These are phyloP conservation scores for Pipistrellus nathusii DNA, from an alignment of 2,797 vertebrate genomes.

Conservation along the genomic window DNA sequence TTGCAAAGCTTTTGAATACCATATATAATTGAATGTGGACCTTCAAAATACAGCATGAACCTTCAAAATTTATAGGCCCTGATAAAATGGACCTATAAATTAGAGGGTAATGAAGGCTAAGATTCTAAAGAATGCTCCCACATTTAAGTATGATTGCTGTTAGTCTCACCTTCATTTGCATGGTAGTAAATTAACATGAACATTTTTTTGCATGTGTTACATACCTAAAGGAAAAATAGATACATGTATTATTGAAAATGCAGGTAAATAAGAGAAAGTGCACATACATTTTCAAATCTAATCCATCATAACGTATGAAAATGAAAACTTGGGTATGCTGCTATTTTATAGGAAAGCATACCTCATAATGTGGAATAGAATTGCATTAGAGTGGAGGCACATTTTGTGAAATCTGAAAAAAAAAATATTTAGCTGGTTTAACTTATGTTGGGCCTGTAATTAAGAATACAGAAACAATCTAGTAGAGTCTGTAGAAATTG, in stretches of 20 bases:
- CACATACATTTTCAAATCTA: neutral
- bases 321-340: neutral
- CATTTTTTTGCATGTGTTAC: neutral
- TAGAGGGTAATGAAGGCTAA: neutral
- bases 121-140: neutral
- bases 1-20: neutral
- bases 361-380: neutral
- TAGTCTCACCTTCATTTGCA: neutral
- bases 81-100: neutral
- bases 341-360: neutral
- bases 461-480: slow-evolving; percentile 37
- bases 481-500: neutral
- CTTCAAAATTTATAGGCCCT: neutral
- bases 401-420: slow-evolving; percentile 34
- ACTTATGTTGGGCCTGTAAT: neutral
- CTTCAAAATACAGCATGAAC: neutral
- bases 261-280: neutral
- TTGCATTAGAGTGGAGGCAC: neutral
- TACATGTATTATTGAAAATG: neutral
- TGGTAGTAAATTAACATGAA: neutral
- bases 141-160: neutral
- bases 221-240: neutral
- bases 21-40: neutral
- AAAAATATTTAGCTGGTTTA: neutral
- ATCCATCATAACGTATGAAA: neutral